These are phyloP conservation scores for Leucophora obtusa DNA, from an alignment of 2,888 invertebrate species.

Conservation along the genomic window DNA sequence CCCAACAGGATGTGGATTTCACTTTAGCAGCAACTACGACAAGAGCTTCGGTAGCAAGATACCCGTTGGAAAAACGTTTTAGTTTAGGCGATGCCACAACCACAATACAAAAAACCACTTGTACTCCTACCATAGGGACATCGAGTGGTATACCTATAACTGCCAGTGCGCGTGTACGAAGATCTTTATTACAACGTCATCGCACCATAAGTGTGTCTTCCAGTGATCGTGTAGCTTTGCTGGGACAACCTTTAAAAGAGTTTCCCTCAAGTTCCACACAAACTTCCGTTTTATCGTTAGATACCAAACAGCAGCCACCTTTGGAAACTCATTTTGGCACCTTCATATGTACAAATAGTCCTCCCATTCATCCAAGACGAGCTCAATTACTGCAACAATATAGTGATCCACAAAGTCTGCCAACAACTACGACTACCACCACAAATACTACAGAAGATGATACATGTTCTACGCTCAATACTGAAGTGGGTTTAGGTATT, in stretches of 20 bases:
- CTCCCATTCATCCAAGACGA: slow-evolving; percentile 71
- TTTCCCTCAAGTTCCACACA: slow-evolving; percentile 65
- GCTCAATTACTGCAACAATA: slow-evolving; percentile 75
- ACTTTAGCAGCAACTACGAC: background rate
- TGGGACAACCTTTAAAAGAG: slow-evolving; percentile 71
- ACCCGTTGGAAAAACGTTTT: slow-evolving; percentile 69
- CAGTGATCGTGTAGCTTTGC: slow-evolving; percentile 71
- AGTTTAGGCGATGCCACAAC: slow-evolving; percentile 67
- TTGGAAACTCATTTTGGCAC: slow-evolving; percentile 76
- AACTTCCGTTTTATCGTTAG: slow-evolving; percentile 65
- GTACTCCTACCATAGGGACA: slow-evolving; percentile 43
- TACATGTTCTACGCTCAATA: slow-evolving; percentile 76
- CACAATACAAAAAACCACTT: slow-evolving; percentile 33
- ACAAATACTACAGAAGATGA: slow-evolving; percentile 76
- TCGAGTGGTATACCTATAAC: slow-evolving; percentile 39
- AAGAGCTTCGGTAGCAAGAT: slow-evolving; percentile 21
- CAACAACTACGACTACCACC: slow-evolving; percentile 73
- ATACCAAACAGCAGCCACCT: slow-evolving; percentile 64
- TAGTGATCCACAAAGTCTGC: slow-evolving; percentile 76
- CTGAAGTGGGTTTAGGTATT: slow-evolving; percentile 71
- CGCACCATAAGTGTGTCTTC: slow-evolving; percentile 75
- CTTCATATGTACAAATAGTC: slow-evolving; percentile 70
- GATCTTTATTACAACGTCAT: slow-evolving; percentile 74
- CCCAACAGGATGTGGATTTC: slow-evolving; percentile 27
- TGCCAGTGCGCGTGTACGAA: slow-evolving; percentile 68